A percentile compares a stretch with the other conserved stretches of the same genome.
These are phyloP conservation scores for Alectura lathami DNA, from an alignment of 2,113 vertebrate genomes.

Conservation along the genomic window DNA sequence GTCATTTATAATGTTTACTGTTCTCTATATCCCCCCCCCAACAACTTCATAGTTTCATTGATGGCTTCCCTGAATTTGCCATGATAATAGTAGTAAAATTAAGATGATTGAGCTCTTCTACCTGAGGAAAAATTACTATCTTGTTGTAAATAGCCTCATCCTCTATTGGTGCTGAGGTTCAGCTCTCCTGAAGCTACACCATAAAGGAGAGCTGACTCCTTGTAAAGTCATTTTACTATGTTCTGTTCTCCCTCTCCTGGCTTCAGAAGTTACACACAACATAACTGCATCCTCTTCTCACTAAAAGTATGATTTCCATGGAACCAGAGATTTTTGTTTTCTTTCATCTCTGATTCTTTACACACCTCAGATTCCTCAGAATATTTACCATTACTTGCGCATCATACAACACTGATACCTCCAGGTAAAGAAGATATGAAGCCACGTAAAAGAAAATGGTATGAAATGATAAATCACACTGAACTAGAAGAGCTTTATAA, in stretches of 20 bases:
- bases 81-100: background rate
- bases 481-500: background rate
- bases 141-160: background rate
- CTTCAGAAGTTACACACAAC: background rate
- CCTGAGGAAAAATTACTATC: background rate
- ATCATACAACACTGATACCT: background rate
- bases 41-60: background rate
- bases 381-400: background rate
- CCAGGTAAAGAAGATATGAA: background rate
- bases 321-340: background rate
- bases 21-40: rapidly evolving
- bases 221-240: background rate
- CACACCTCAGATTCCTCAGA: background rate
- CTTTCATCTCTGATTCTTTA: background rate
- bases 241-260: background rate
- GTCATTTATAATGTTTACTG: background rate
- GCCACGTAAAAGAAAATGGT: background rate
- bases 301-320: background rate
- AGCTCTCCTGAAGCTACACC: background rate
- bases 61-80: background rate
- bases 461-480: background rate
- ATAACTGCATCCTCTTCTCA: background rate
- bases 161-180: background rate
- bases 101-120: background rate
- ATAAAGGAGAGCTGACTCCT: background rate